Evolutionary conservation across 2,888 invertebrate genomes (phyloP).

Genomic region (Xylocampa areola): DNA sequence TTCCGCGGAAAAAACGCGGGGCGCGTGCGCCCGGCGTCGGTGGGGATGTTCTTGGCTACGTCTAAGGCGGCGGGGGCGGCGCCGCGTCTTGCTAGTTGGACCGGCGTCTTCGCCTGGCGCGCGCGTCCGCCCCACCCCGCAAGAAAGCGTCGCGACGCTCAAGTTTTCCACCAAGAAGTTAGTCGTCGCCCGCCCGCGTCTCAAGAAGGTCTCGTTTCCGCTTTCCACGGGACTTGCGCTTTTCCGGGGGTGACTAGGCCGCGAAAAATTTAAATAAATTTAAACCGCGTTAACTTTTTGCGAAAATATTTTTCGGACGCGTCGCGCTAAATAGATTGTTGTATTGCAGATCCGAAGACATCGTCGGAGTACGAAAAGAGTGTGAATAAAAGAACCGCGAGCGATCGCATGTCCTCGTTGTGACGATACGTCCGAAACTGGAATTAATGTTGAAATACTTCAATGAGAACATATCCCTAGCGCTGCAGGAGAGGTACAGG

Average conservation of each 20-base stretch:
- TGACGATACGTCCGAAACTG: conserved; percentile 85
- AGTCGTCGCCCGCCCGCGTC: conserved; percentile 90
- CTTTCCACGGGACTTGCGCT: conserved; percentile 75
- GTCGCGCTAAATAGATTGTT: conserved; percentile 59
- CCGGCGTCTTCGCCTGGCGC: conserved; percentile 88
- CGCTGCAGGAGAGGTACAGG: conserved; percentile 89
- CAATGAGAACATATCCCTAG: conserved; percentile 89
- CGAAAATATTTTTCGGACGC: conserved; percentile 49
- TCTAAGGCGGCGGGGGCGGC: conserved; percentile 89
- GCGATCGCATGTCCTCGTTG: conserved; percentile 82
- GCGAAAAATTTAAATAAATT: conserved; percentile 60
- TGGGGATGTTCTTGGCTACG: conserved; percentile 88
- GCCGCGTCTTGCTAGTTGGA: conserved; percentile 89
- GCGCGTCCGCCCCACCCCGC: conserved; percentile 89
- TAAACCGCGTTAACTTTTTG: conserved; percentile 56
- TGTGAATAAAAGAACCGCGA: conserved; percentile 63
- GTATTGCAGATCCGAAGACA: conserved; percentile 74
- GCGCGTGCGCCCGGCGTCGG: conserved; percentile 87
- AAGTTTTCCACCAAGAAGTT: conserved; percentile 90
- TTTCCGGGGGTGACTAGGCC: conserved; percentile 70
- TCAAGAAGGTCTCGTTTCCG: conserved; percentile 88
- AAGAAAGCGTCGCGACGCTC: conserved; percentile 88
- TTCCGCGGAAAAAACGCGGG: conserved; percentile 89
- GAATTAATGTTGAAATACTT: conserved; percentile 90
- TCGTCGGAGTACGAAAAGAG: conserved; percentile 57